These are phyloP conservation scores for Xestia c-nigrum DNA, from an alignment of 2,888 invertebrate genomes.

Conservation along the genomic window DNA sequence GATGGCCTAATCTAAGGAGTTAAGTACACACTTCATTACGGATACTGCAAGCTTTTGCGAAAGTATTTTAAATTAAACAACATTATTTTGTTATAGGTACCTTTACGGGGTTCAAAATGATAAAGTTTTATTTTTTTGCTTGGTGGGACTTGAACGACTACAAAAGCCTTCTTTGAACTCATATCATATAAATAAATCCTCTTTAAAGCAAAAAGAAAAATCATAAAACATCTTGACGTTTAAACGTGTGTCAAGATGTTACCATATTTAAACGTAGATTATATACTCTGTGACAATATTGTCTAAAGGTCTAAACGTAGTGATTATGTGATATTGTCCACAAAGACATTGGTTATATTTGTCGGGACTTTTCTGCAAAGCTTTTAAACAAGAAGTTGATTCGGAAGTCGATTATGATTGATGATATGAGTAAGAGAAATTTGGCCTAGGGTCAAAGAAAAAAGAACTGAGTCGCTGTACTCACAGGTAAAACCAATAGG, in stretches of 20 bases:
- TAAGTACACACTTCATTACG: background rate
- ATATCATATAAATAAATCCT: background rate
- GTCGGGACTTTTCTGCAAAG: background rate
- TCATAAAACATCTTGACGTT: background rate
- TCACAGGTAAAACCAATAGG: background rate
- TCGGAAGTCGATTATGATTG: background rate
- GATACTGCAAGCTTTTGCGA: background rate
- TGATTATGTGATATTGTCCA: no score
- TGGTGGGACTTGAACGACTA: background rate
- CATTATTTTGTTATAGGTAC: constrained; percentile 1
- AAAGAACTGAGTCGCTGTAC: background rate
- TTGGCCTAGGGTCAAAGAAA: background rate
- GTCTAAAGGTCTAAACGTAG: no score
- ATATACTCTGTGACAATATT: no score
- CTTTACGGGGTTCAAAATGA: background rate
- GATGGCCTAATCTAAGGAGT: background rate
- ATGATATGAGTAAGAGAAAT: constrained; percentile 6
- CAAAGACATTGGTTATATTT: no score
- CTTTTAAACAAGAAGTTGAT: background rate
- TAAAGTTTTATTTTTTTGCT: background rate
- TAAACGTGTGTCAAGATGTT: constrained; percentile 19
- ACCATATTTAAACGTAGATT: no score
- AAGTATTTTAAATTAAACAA: background rate
- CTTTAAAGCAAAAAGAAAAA: background rate
- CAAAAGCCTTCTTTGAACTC: background rate